Base-by-base conservation (phyloP, 1,140 invertebrate species). In the Philaenus spumarius region DNA sequence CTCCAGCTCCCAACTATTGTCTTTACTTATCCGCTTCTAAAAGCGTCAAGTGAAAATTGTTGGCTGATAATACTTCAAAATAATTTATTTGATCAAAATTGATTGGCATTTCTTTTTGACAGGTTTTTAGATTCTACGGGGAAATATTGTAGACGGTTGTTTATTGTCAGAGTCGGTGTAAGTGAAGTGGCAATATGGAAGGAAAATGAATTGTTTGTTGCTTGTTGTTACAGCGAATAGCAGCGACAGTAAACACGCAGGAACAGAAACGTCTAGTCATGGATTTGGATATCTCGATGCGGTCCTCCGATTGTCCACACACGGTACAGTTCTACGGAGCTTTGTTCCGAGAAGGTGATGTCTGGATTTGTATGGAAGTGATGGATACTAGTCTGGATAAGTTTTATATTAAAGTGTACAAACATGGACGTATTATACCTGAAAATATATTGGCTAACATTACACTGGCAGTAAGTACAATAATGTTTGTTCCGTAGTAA, bases 361-460 rank as follows among this genome's bases (percentile, higher is more conserved):
- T 98, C 24, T 98, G 95, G 95, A 98, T 99, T 69, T 98, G 95
- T 71, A 99, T 99, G 96, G 96, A 99, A 77, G 84, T 98, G 11
- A 99, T 99, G 97, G 90, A 95, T 65, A 96, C 91, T 62, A 97
- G 94, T 72, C 79, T 98, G 61, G 97, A 99, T 69, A 98, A 98
- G 74, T 93, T 94, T 76, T 98, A 89, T 75, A 85, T 78, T 66
- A 95, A 87, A 77, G 87, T 85, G 34, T 95, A 85, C 71, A 84
- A 84, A 72, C 82, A 85, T 71, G 78, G 81, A 37, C 75, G 80
- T 66, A 81, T 82, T 40, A 92, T 99, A 69, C 90, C 93, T 62
- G 96, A 99, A 77, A 84, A 89, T 71, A 95, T 99, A 67, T 81
- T 99, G 63, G 96, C 95, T 64, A 88, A 94, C 80, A 90, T 98